Evolutionary conservation across 2,797 vertebrate species (phyloP).

Genomic region (Microhierax caerulescens): DNA sequence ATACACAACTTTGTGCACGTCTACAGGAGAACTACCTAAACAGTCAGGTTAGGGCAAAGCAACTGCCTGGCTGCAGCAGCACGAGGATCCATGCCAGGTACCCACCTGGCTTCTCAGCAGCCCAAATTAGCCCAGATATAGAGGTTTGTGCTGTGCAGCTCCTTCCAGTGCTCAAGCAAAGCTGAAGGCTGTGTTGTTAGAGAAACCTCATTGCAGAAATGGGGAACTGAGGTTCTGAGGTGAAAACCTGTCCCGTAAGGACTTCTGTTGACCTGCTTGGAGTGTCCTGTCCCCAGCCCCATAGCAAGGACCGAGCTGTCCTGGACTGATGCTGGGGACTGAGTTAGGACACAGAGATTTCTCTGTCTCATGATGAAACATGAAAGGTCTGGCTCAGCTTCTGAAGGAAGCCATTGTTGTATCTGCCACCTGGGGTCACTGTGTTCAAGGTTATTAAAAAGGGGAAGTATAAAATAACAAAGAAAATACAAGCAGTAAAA

Average conservation of each 20-base stretch:
- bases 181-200: neutral
- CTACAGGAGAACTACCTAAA: neutral
- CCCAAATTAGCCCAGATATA: neutral
- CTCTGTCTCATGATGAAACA: rapidly evolving
- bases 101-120: neutral
- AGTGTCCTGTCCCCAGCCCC: neutral
- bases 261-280: neutral
- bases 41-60: neutral
- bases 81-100: neutral
- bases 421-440: slow-evolving; percentile 78
- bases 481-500: neutral
- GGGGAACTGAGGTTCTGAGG: neutral
- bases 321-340: neutral
- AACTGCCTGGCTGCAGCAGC: neutral
- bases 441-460: slow-evolving; percentile 61
- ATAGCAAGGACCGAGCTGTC: neutral
- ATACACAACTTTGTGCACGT: neutral
- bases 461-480: neutral
- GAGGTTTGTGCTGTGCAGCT: neutral
- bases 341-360: neutral
- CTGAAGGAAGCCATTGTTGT: neutral
- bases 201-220: neutral
- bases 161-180: neutral
- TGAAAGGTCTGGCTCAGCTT: neutral
- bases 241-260: neutral